phyloP scores from a whole-genome alignment of 1,140 invertebrate genomes.

The Drosophila elegans region DNA sequence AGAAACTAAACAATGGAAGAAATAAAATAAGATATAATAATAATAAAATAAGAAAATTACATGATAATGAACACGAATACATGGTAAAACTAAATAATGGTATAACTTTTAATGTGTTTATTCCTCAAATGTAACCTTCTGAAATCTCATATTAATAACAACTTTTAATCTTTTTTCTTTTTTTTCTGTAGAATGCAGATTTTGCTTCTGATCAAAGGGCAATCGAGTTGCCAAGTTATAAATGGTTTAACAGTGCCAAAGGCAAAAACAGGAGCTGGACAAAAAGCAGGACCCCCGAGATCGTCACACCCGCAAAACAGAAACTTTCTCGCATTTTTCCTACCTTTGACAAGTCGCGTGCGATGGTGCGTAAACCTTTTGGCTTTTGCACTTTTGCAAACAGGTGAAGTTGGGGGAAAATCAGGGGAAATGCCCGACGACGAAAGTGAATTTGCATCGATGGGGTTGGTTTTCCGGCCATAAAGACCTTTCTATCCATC shows the following conservation, averaged over 20 bases:
- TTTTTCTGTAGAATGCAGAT: neutral
- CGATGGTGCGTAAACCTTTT: constrained; percentile 63
- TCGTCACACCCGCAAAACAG: constrained; percentile 1
- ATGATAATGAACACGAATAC: too few relatives aligned
- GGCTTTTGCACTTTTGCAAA: constrained; percentile 52
- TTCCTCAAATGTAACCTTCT: neutral
- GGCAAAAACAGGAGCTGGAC: neutral
- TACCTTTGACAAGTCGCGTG: constrained; percentile 47
- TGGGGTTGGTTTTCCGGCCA: constrained; percentile 9
- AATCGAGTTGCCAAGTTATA: neutral
- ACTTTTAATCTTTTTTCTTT: neutral
- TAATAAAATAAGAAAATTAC: neutral
- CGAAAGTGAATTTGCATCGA: constrained; percentile 11
- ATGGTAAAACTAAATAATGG: neutral
- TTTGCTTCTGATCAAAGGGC: neutral
- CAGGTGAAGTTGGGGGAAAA: constrained; percentile 1
- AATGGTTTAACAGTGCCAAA: neutral
- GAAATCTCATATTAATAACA: neutral
- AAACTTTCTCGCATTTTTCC: constrained; percentile 19
- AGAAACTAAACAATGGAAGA: too few relatives aligned
- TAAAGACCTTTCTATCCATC: constrained; percentile 13
- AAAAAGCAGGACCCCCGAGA: neutral
- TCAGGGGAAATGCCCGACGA: neutral
- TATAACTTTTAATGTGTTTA: too few relatives aligned
- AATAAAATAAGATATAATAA: too few relatives aligned